Conservation (phyloP, 2,113 vertebrate species). For the Hepsetus odoe region DNA sequence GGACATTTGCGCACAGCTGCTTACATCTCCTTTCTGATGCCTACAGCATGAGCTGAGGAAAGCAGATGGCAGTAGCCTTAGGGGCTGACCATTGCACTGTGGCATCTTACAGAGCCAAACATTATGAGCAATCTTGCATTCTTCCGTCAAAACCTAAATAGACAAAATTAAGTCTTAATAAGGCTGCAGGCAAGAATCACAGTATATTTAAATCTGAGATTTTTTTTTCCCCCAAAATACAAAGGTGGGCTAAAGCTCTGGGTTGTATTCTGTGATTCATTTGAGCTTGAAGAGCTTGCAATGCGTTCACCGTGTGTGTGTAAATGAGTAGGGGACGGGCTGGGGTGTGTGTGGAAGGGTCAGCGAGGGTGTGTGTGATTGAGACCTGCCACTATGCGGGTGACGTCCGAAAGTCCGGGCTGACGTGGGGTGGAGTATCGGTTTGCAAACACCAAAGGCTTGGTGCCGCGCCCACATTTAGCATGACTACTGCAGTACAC, state of each 20-base stretch:
- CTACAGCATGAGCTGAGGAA: slow-evolving; percentile 25
- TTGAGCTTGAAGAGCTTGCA: neutral
- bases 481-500: slow-evolving; percentile 13
- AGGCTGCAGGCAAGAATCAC: neutral
- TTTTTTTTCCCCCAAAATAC: no score
- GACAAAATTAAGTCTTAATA: neutral
- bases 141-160: neutral
- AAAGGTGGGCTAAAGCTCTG: slow-evolving; percentile 14
- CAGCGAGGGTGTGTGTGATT: slow-evolving; percentile 38
- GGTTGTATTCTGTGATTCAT: slow-evolving; percentile 6
- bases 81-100: neutral
- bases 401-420: slow-evolving; percentile 58
- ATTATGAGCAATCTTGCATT: neutral
- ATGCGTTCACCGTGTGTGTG: no score
- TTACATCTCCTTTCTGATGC: neutral
- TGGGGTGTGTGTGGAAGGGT: slow-evolving; percentile 17
- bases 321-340: slow-evolving; percentile 18
- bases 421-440: slow-evolving; percentile 56
- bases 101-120: neutral
- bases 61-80: slow-evolving; percentile 8
- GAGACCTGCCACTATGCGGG: slow-evolving; percentile 43
- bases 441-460: slow-evolving; percentile 60
- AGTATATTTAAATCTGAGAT: neutral
- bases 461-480: slow-evolving; percentile 39
- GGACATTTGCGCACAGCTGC: neutral